phyloP scores from a whole-genome alignment of 2,888 invertebrate species.

The Maniola hyperantus region DNA sequence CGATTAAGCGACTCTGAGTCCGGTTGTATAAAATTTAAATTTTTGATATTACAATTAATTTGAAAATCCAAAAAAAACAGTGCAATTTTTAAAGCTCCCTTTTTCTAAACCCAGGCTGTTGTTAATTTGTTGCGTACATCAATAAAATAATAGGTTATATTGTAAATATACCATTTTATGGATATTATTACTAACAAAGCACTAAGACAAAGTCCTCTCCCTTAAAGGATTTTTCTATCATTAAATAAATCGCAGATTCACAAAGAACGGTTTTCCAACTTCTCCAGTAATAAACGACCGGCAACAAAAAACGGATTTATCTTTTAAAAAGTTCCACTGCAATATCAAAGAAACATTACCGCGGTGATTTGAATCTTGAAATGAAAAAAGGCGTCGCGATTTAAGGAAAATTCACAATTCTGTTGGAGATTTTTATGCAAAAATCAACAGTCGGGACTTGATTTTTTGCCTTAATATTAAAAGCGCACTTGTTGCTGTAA shows the following conservation, averaged over 20 bases:
- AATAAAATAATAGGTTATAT: too few species aligned
- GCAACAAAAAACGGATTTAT: constrained; percentile 45
- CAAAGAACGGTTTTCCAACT: constrained; percentile 40
- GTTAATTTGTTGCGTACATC: too few species aligned
- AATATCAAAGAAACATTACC: constrained; percentile 46
- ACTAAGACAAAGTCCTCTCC: constrained; percentile 14
- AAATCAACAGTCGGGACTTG: constrained; percentile 32
- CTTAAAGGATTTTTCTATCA: constrained; percentile 31
- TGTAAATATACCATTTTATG: too few species aligned
- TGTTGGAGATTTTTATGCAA: constrained; percentile 34
- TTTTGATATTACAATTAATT: too few species aligned
- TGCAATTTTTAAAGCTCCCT: too few species aligned
- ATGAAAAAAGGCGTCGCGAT: constrained; percentile 34
- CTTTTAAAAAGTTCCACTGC: constrained; percentile 44
- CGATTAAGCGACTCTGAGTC: too few species aligned
- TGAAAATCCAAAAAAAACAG: too few species aligned
- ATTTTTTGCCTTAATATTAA: constrained; percentile 34
- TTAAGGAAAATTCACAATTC: constrained; percentile 34
- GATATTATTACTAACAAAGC: background rate
- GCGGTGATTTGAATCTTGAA: constrained; percentile 40
- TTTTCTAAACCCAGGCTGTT: too few species aligned
- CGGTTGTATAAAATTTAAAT: too few species aligned
- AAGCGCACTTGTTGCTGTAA: constrained; percentile 69
- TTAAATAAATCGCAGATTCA: constrained; percentile 35
- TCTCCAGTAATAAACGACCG: constrained; percentile 42